Conservation (phyloP, 92 coral and sea anemone species). For the Heteractis magnifica region DNA sequence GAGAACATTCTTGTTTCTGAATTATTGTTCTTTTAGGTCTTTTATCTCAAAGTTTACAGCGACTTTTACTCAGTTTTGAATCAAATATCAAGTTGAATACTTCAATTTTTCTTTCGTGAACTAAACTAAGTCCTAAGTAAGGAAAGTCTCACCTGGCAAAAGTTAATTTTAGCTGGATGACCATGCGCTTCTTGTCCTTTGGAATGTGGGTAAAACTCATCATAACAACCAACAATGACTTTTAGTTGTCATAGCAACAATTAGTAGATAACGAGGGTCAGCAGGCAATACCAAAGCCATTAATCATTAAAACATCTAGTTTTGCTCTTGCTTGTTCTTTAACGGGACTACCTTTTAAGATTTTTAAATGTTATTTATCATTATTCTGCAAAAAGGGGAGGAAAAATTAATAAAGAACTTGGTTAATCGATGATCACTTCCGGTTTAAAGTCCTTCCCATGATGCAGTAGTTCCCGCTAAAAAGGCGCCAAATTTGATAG, state of each 20-base stretch:
- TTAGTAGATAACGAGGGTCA: background rate
- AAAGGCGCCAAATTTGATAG: slow-evolving; percentile 38
- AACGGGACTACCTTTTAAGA: too few relatives aligned
- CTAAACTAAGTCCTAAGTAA: background rate
- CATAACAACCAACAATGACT: slow-evolving; percentile 21
- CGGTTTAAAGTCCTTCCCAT: slow-evolving; percentile 25
- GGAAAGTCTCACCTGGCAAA: background rate
- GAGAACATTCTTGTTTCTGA: too few relatives aligned
- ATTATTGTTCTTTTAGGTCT: too few relatives aligned
- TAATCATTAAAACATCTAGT: background rate
- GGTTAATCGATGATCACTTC: slow-evolving; percentile 10
- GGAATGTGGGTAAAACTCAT: slow-evolving; percentile 18
- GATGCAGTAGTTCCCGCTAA: slow-evolving; percentile 18
- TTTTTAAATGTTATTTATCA: too few relatives aligned
- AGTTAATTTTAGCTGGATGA: background rate
- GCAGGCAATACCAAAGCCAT: background rate
- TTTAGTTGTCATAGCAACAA: slow-evolving; percentile 28
- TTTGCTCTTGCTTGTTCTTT: too few relatives aligned
- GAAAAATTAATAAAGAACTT: background rate
- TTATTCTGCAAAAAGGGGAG: too few relatives aligned
- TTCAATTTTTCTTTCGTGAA: background rate
- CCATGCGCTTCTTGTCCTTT: slow-evolving; percentile 14
- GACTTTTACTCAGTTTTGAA: too few relatives aligned
- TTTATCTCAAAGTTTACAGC: too few relatives aligned
- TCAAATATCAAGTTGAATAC: background rate